phyloP scores from a whole-genome alignment of 2,888 invertebrate species.

The Micropterix aruncella region DNA sequence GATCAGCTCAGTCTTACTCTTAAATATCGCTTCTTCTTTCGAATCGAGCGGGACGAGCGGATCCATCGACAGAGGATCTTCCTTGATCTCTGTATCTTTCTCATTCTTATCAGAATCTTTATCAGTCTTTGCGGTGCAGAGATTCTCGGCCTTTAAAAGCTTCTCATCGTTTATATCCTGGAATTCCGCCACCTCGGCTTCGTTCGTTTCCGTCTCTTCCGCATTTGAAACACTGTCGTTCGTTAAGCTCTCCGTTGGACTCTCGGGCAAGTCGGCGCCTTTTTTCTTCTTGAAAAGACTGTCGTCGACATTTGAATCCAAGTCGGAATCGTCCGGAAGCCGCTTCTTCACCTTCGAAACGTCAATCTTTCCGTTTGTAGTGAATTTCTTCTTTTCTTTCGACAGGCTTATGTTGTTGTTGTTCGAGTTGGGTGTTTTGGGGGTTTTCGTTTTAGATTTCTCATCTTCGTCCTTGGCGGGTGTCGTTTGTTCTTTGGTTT shows the following conservation, averaged over 20 bases:
- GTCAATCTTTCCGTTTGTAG: constrained; percentile 31
- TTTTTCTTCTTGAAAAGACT: constrained; percentile 45
- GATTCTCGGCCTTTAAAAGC: constrained; percentile 5
- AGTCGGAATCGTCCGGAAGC: constrained; percentile 35
- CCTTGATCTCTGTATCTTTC: constrained; percentile 27
- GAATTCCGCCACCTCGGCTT: constrained; percentile 29
- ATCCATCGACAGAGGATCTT: constrained; percentile 22
- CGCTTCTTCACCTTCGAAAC: constrained; percentile 44
- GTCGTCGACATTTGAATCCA: constrained; percentile 43
- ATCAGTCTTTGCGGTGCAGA: constrained; percentile 1
- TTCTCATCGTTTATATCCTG: constrained; percentile 23
- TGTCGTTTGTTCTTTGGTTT: constrained; percentile 59
- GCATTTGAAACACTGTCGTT: constrained; percentile 75
- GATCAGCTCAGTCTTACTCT: constrained; percentile 41
- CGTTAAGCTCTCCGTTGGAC: constrained; percentile 73
- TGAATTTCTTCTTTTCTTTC: constrained; percentile 9
- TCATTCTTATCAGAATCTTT: constrained; percentile 19
- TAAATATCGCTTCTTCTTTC: constrained; percentile 12
- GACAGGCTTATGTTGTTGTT: constrained; percentile 26
- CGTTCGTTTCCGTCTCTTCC: constrained; percentile 47
- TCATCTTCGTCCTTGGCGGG: constrained; percentile 34
- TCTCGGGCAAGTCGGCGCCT: constrained; percentile 45
- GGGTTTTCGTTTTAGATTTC: constrained; percentile 20
- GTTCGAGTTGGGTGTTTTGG: constrained; percentile 20
- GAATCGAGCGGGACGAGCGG: constrained; percentile 22